Evolutionary conservation across 2,797 vertebrate genomes (phyloP).

Genomic region (Cichlasoma orientale): DNA sequence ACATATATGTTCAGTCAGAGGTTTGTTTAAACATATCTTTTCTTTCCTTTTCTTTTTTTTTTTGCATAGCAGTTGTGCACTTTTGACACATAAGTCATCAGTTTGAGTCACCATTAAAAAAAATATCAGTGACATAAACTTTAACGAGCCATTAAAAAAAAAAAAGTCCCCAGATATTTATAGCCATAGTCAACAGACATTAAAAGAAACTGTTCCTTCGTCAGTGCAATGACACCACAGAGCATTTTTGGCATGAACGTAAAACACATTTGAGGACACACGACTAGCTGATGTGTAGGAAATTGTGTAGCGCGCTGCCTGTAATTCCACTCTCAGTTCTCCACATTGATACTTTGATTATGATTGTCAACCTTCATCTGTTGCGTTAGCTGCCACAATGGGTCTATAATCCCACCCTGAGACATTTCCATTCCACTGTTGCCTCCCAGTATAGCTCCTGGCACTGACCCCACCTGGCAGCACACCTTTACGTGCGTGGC

Average conservation of each 20-base stretch:
- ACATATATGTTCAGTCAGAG: conserved; percentile 16
- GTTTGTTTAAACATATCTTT: conserved; percentile 18
- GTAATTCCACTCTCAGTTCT: conserved; percentile 37
- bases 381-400: conserved; percentile 65
- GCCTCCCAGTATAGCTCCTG: conserved; percentile 50
- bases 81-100: conserved; percentile 35
- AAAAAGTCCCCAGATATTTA: conserved; percentile 9
- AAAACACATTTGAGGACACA: conserved; percentile 7
- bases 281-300: conserved; percentile 15
- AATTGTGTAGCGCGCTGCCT: background rate
- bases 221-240: conserved; percentile 40
- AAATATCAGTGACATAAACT: conserved; percentile 38
- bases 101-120: conserved; percentile 37
- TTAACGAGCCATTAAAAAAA: conserved; percentile 45
- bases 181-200: background rate
- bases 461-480: conserved; percentile 72
- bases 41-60: conserved; percentile 37
- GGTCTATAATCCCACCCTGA: conserved; percentile 50
- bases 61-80: conserved; percentile 72
- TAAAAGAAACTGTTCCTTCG: conserved; percentile 21
- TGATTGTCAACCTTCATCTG: conserved; percentile 63
- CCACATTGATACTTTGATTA: conserved; percentile 58
- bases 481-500: conserved; percentile 80
- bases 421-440: conserved; percentile 52
- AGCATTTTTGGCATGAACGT: conserved; percentile 47